A percentile compares a stretch with the other conserved stretches of the same genome.
These are phyloP conservation scores for Philantomba maxwellii DNA, from an alignment of 2,113 vertebrate species.

Conservation along the genomic window DNA sequence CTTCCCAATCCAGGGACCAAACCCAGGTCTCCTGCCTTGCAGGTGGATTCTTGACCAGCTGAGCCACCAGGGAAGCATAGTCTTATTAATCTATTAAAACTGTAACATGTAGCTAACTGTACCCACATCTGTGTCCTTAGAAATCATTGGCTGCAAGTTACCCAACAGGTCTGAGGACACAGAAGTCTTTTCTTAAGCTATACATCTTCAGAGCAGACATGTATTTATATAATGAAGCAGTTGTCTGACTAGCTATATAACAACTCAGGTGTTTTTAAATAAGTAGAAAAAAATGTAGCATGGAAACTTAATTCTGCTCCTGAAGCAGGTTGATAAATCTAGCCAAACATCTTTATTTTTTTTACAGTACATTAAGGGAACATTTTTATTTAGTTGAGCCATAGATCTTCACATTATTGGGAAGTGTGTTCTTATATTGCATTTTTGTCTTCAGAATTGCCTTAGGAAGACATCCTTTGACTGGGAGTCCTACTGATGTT, in stretches of 20 bases:
- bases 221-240: slow-evolving; percentile 47
- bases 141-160: not conserved
- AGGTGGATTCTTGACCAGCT: not conserved
- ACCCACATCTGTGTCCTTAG: not conserved
- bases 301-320: slow-evolving; percentile 54
- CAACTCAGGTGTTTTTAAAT: slow-evolving; percentile 60
- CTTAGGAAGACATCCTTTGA: slow-evolving; percentile 72
- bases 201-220: slow-evolving; percentile 13
- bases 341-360: slow-evolving; percentile 75
- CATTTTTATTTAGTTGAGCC: slow-evolving; percentile 76
- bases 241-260: slow-evolving; percentile 53
- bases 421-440: slow-evolving; percentile 74
- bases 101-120: not conserved
- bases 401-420: slow-evolving; percentile 80
- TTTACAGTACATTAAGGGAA: slow-evolving; percentile 75
- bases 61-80: not conserved
- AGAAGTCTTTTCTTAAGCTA: not conserved
- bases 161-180: not conserved
- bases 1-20: not conserved
- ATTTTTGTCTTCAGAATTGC: slow-evolving; percentile 76
- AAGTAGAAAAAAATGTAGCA: slow-evolving; percentile 63
- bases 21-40: not conserved
- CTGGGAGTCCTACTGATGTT: slow-evolving; percentile 51
- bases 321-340: slow-evolving; percentile 76
- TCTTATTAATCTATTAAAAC: slow-evolving; percentile 8